phyloP scores from a whole-genome alignment of 1,140 invertebrate species.

The Centruroides vittatus region DNA sequence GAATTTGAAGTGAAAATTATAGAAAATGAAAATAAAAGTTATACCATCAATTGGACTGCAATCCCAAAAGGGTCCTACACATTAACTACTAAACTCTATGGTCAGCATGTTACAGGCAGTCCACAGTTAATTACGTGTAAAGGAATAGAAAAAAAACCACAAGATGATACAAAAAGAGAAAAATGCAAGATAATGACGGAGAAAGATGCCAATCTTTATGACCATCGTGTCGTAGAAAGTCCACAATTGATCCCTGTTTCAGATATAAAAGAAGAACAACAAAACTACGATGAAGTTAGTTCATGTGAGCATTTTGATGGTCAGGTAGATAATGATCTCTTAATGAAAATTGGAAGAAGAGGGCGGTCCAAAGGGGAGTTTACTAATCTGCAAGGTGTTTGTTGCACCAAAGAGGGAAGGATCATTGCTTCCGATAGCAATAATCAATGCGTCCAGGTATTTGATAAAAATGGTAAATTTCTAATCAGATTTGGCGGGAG shows the following conservation, averaged over 20 bases:
- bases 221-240: constrained; percentile 19
- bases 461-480: constrained; percentile 27
- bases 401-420: constrained; percentile 26
- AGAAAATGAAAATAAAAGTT: constrained; percentile 33
- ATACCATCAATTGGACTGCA: constrained; percentile 32
- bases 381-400: constrained; percentile 40
- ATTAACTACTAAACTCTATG: constrained; percentile 31
- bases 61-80: constrained; percentile 28
- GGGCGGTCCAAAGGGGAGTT: constrained; percentile 41
- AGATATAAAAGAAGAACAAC: constrained; percentile 29
- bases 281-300: constrained; percentile 8
- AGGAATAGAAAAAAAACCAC: constrained; percentile 14
- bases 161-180: constrained; percentile 17
- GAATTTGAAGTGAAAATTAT: constrained; percentile 24
- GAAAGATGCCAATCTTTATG: constrained; percentile 15
- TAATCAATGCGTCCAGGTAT: constrained; percentile 39
- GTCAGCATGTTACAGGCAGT: constrained; percentile 33
- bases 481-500: constrained; percentile 34
- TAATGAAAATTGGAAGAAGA: constrained; percentile 33
- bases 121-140: constrained; percentile 25
- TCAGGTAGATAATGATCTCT: constrained; percentile 33
- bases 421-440: constrained; percentile 42
- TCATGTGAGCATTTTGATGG: too few relatives aligned
- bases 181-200: constrained; percentile 17
- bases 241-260: constrained; percentile 28